Evolutionary conservation across 2,797 vertebrate genomes (phyloP), one percentile per base, ranked within the genome.

Genomic region (Amblyraja radiata): DNA sequence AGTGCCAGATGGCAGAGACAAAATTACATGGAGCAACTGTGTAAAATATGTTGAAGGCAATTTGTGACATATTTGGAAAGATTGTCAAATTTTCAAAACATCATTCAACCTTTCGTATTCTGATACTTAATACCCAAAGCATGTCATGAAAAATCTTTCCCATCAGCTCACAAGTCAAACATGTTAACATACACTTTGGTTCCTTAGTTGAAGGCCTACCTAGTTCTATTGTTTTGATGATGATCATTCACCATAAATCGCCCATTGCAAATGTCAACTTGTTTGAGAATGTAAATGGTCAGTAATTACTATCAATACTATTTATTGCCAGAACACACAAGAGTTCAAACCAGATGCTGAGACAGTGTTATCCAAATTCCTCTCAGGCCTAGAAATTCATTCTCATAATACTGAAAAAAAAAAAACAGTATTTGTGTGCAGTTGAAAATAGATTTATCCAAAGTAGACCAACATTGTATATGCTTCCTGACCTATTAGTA

Each of bases 1-100:
- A n/a, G 25, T 84, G 54, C 81, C 58, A 84, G 81, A 84, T 83
- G 78, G 78, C 78, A 79, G 78, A 39, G 78, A 39, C 78, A 32
- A 32, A 13, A 36, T 79, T 39, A 58, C 58, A 9, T 13, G 81
- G 13, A 61, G 23, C 11, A 84, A 61, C 10, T 28, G 61, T 84
- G 25, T 14, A 7, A 14, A 74, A n/a, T 61, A 61, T 61, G 58
- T 61, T n/a, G 11, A 61, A 63, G 54, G 54, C 25, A 28, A 11
- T 84, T 61, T 84, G 54, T 84, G 25, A 28, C 58, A 28, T 83
- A n/a, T 84, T 58, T 84, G 25, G 54, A 11, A 84, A 14, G 7
- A 83, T 54, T 84, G 54, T 28, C 58, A 84, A 84, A 25, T 84
- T 61, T 84, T 84, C 61, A 25, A 84, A 84, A 28, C 79, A 84